Evolutionary conservation across 2,113 vertebrate genomes (phyloP).

Genomic region (Bubo scandiacus): DNA sequence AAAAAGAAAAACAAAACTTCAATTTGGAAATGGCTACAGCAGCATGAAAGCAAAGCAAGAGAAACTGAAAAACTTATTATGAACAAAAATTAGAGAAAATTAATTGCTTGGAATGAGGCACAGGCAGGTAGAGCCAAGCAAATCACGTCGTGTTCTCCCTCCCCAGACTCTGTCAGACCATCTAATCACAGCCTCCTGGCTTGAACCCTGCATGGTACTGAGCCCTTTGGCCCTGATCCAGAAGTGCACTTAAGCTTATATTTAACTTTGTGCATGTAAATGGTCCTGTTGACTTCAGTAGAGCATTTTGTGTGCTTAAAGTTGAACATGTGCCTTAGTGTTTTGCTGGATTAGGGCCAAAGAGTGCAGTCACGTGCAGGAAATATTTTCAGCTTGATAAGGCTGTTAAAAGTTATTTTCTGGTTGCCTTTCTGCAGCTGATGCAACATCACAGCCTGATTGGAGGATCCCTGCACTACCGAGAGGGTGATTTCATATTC

Average conservation of each 20-base stretch:
- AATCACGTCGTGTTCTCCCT: not conserved
- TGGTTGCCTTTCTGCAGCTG: slow-evolving; percentile 29
- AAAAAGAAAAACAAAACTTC: slow-evolving; percentile 41
- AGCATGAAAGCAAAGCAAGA: slow-evolving; percentile 12
- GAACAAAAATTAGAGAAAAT: slow-evolving; percentile 46
- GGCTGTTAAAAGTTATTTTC: slow-evolving; percentile 45
- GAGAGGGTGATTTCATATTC: not conserved
- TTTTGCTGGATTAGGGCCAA: slow-evolving; percentile 48
- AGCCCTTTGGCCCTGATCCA: slow-evolving; percentile 39
- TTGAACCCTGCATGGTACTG: slow-evolving; percentile 27
- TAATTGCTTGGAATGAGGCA: slow-evolving; percentile 33
- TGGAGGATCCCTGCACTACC: not conserved
- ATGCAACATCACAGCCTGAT: not conserved
- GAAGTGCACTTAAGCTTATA: slow-evolving; percentile 59
- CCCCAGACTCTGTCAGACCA: not conserved
- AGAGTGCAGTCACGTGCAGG: not conserved
- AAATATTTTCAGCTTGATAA: slow-evolving; percentile 52
- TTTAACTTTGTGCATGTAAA: slow-evolving; percentile 56
- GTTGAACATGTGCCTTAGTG: slow-evolving; percentile 40
- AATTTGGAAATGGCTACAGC: slow-evolving; percentile 25
- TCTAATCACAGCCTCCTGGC: slow-evolving; percentile 31
- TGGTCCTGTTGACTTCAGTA: slow-evolving; percentile 36
- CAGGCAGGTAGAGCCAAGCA: slow-evolving; percentile 42
- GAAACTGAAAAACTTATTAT: slow-evolving; percentile 7
- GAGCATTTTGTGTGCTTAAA: slow-evolving; percentile 48